Conservation (phyloP, 2,888 invertebrate genomes). For the Calliopum simillimum region DNA sequence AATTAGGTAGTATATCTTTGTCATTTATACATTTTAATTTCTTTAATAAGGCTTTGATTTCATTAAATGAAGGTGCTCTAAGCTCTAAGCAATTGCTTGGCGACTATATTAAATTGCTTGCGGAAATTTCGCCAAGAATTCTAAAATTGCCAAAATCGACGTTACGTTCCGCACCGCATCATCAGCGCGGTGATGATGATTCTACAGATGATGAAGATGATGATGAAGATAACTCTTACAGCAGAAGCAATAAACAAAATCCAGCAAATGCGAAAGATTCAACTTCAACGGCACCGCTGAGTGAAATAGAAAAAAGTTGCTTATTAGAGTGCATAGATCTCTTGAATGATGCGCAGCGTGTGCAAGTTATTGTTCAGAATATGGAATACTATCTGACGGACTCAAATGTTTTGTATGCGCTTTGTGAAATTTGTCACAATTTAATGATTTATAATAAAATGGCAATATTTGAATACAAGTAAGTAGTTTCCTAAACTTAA, state of each 20-base stretch:
- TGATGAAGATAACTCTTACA: constrained; percentile 51
- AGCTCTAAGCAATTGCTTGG: constrained; percentile 53
- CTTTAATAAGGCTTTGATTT: too few species aligned
- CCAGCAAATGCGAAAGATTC: constrained; percentile 40
- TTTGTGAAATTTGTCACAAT: constrained; percentile 86
- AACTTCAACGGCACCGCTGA: constrained; percentile 49
- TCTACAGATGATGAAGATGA: constrained; percentile 56
- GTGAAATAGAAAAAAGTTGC: constrained; percentile 56
- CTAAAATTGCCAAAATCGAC: constrained; percentile 63
- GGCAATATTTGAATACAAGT: constrained; percentile 89
- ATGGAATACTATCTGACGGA: constrained; percentile 65
- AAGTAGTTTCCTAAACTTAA: constrained; percentile 51
- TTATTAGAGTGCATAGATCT: constrained; percentile 70
- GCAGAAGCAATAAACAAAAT: constrained; percentile 48
- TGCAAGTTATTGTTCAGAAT: constrained; percentile 68
- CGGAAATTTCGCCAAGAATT: constrained; percentile 63
- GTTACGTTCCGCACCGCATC: constrained; percentile 50
- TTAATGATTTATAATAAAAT: constrained; percentile 83
- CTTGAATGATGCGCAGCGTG: constrained; percentile 75
- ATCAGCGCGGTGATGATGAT: constrained; percentile 53
- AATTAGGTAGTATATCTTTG: constrained; percentile 52
- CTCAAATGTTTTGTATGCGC: constrained; percentile 72
- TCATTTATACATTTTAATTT: neutral
- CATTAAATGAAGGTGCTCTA: constrained; percentile 49
- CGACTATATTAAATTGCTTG: constrained; percentile 62